A percentile compares a stretch with the other conserved stretches of the same genome.
Conservation (phyloP, 2,113 vertebrate species). For the Murina feae region DNA sequence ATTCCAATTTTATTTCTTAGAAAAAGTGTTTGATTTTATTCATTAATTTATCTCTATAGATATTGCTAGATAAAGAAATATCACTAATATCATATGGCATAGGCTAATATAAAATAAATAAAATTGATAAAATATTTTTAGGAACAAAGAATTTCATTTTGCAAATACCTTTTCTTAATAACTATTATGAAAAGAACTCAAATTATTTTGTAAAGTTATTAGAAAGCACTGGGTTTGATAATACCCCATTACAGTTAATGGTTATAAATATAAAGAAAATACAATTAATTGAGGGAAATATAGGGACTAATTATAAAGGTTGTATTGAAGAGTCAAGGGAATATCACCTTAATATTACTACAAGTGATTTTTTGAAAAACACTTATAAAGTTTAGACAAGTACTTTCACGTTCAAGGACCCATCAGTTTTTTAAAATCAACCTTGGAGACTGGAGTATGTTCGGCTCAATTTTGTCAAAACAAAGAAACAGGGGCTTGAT, state of each 20-base stretch:
- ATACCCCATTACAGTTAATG: background rate
- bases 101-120: background rate
- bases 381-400: rapidly evolving
- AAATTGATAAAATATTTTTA: background rate
- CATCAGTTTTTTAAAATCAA: background rate
- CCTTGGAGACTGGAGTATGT: no score
- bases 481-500: background rate
- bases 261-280: background rate
- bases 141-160: background rate
- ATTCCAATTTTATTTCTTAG: background rate
- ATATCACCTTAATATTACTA: background rate
- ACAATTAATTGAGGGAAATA: background rate
- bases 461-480: background rate
- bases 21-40: background rate
- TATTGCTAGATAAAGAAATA: background rate
- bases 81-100: background rate
- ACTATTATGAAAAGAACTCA: background rate
- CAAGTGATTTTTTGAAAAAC: background rate
- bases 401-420: background rate
- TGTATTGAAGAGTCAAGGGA: background rate
- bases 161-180: background rate
- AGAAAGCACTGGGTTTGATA: background rate
- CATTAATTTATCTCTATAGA: background rate
- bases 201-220: background rate
- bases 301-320: constrained; percentile 10